These are phyloP conservation scores for Panthera leo DNA, from an alignment of 2,113 vertebrate genomes.

Conservation along the genomic window DNA sequence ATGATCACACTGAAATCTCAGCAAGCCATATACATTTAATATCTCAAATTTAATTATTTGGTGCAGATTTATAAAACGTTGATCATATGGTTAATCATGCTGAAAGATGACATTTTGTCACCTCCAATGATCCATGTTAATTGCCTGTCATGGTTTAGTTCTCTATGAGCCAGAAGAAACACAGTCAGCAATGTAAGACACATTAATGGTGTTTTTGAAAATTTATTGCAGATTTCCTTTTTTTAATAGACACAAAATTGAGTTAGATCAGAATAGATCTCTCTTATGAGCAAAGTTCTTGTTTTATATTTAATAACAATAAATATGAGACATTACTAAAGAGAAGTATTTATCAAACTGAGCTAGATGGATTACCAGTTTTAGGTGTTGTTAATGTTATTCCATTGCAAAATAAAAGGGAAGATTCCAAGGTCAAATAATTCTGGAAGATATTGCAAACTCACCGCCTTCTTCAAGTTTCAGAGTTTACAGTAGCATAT, in stretches of 20 bases:
- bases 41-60: background rate
- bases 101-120: constrained; percentile 7
- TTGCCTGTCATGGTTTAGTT: background rate
- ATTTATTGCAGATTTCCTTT: constrained; percentile 28
- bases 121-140: background rate
- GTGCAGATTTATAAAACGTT: background rate
- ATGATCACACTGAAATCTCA: background rate
- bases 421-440: background rate
- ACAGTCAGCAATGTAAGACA: background rate
- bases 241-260: background rate
- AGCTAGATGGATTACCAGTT: background rate
- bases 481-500: background rate
- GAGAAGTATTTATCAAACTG: constrained; percentile 9
- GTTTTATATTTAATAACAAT: background rate
- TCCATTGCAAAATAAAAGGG: background rate
- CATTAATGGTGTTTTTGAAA: constrained; percentile 17
- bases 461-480: background rate
- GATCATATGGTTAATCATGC: background rate
- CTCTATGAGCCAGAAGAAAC: background rate
- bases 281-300: background rate
- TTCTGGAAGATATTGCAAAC: background rate
- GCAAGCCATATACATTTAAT: background rate
- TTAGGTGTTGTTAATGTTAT: background rate
- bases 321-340: constrained; percentile 2
- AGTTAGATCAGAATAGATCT: constrained; percentile 6